phyloP scores from a whole-genome alignment of 1,140 invertebrate species.

The Drosophila erecta region DNA sequence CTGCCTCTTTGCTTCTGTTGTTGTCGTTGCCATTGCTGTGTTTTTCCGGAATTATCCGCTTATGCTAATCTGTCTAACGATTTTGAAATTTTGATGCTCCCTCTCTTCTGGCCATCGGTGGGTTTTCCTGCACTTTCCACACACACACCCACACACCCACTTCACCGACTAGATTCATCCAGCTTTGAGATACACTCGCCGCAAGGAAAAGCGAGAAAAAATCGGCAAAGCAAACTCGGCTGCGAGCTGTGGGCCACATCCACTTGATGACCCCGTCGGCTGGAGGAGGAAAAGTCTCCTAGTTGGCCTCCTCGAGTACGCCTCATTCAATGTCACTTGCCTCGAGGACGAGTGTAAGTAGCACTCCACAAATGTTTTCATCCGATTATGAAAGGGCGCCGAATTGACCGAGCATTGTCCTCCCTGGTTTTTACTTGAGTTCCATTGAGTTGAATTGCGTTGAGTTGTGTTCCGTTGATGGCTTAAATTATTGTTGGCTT shows the following conservation, averaged over 20 bases:
- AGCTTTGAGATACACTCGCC: constrained; percentile 42
- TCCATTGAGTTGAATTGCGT: constrained; percentile 30
- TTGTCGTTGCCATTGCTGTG: constrained; percentile 26
- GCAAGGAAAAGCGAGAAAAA: constrained; percentile 31
- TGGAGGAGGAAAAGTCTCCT: constrained; percentile 29
- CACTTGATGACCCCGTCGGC: constrained; percentile 57
- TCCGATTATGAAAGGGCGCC: constrained; percentile 62
- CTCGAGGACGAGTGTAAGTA: constrained; percentile 78
- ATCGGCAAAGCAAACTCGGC: constrained; percentile 32
- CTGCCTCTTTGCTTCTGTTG: constrained; percentile 25
- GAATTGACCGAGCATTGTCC: constrained; percentile 53
- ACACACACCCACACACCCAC: constrained; percentile 21
- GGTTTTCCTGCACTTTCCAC: constrained; percentile 3
- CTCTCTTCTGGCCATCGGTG: constrained; percentile 13
- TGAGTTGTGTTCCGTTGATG: constrained; percentile 22
- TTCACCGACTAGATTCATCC: constrained; percentile 58
- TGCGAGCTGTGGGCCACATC: constrained; percentile 15
- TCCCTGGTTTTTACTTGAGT: constrained; percentile 12
- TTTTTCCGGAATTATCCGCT: constrained; percentile 72
- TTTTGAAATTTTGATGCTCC: constrained; percentile 65
- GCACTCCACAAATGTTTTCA: constrained; percentile 55
- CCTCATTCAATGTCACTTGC: constrained; percentile 69
- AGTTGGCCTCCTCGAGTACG: constrained; percentile 40
- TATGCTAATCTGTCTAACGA: constrained; percentile 81
- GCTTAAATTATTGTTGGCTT: constrained; percentile 55